phyloP scores from a whole-genome alignment of 2,113 vertebrate genomes.

The Callithrix jacchus region DNA sequence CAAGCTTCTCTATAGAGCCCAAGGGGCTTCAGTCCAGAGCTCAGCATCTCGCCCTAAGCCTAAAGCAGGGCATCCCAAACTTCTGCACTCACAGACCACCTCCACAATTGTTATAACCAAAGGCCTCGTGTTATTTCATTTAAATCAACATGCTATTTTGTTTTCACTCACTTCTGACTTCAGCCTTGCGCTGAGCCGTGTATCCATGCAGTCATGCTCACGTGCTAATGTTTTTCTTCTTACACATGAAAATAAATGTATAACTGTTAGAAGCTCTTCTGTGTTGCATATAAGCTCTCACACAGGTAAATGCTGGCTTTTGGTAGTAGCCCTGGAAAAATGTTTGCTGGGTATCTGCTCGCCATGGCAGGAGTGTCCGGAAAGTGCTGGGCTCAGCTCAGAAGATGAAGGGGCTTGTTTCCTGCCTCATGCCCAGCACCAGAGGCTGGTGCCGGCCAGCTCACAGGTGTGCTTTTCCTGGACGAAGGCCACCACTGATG shows the following conservation, averaged over 20 bases:
- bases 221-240: not conserved
- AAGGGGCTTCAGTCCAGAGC: not conserved
- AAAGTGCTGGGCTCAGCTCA: not conserved
- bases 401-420: accelerated
- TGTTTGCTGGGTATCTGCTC: not conserved
- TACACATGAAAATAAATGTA: constrained; percentile 6
- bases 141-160: not conserved
- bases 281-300: not conserved
- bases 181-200: not conserved
- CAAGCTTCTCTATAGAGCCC: not conserved
- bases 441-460: accelerated
- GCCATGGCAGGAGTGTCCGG: accelerated
- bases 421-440: not conserved
- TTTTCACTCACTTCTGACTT: not conserved
- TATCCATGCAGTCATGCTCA: accelerated
- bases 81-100: not conserved
- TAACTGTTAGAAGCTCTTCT: not conserved
- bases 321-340: not conserved
- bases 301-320: not conserved
- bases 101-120: not conserved
- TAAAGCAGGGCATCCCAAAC: not conserved
- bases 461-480: not conserved
- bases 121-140: not conserved
- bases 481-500: not conserved
- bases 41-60: not conserved